Evolutionary conservation across 2,113 vertebrate species (phyloP).

Genomic region (Parotia lawesii): DNA sequence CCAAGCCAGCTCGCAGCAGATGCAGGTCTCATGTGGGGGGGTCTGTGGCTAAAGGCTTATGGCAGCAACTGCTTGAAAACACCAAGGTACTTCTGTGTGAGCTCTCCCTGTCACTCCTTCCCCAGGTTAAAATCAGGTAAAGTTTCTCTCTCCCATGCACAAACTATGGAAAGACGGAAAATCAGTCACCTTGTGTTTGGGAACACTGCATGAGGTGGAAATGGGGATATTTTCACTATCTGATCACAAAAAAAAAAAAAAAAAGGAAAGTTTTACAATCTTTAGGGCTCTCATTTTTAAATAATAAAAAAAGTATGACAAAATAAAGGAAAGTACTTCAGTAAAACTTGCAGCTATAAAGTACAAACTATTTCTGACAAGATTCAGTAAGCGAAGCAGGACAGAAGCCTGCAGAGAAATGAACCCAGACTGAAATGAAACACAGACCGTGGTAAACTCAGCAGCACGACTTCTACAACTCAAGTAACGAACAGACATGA

Average conservation of each 20-base stretch:
- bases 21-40: neutral
- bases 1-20: neutral
- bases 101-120: neutral
- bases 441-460: slow-evolving; percentile 1
- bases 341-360: neutral
- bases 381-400: neutral
- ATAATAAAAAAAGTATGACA: slow-evolving; percentile 22
- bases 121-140: neutral
- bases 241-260: neutral
- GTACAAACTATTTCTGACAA: slow-evolving; percentile 28
- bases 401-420: slow-evolving; percentile 11
- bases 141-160: neutral
- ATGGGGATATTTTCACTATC: neutral
- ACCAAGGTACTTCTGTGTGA: neutral
- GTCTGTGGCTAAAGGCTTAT: neutral
- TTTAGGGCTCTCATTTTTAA: slow-evolving; percentile 10
- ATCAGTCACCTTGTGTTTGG: neutral
- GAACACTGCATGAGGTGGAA: neutral
- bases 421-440: slow-evolving; percentile 2
- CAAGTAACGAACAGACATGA: slow-evolving; percentile 46
- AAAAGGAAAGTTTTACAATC: neutral
- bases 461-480: slow-evolving; percentile 57
- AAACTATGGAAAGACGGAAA: slow-evolving; percentile 3
- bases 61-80: neutral
- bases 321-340: neutral